Evolutionary conservation across 2,888 invertebrate species (phyloP).

Genomic region (Tethea ocularis): DNA sequence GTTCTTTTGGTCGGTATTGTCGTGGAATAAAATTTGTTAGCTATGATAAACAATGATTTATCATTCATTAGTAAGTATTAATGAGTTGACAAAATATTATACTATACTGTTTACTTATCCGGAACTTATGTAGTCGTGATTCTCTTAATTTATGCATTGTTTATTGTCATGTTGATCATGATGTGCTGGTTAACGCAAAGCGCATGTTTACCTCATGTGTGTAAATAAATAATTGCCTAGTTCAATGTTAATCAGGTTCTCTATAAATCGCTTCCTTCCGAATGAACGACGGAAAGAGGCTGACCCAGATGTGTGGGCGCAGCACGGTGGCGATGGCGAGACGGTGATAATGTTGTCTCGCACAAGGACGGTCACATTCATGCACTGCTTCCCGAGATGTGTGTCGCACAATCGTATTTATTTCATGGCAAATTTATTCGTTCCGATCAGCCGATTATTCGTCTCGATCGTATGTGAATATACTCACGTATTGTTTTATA

Average conservation of each 20-base stretch:
- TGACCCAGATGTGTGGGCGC: slow-evolving; percentile 55
- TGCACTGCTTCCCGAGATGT: slow-evolving; percentile 49
- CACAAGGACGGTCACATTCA: slow-evolving; percentile 75
- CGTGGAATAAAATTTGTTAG: not conserved
- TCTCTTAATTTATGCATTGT: slow-evolving; percentile 18
- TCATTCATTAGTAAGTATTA: not conserved
- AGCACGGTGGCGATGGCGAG: slow-evolving; percentile 34
- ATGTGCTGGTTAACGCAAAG: slow-evolving; percentile 23
- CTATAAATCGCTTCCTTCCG: slow-evolving; percentile 45
- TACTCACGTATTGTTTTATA: slow-evolving; percentile 30
- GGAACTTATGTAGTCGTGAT: slow-evolving; percentile 23
- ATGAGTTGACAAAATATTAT: not conserved
- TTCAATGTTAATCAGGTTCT: slow-evolving; percentile 38
- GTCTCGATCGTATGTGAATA: not conserved
- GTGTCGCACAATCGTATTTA: slow-evolving; percentile 45
- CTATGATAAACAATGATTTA: not conserved
- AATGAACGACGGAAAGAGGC: slow-evolving; percentile 50
- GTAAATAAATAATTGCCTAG: slow-evolving; percentile 33
- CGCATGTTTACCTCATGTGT: slow-evolving; percentile 35
- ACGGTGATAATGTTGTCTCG: slow-evolving; percentile 50
- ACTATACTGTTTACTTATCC: not conserved
- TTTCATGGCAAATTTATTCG: slow-evolving; percentile 52
- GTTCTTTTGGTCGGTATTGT: not conserved
- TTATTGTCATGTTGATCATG: slow-evolving; percentile 6
- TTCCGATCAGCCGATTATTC: slow-evolving; percentile 16